phyloP scores from a whole-genome alignment of 2,113 vertebrate species.

The Paratilapia polleni region DNA sequence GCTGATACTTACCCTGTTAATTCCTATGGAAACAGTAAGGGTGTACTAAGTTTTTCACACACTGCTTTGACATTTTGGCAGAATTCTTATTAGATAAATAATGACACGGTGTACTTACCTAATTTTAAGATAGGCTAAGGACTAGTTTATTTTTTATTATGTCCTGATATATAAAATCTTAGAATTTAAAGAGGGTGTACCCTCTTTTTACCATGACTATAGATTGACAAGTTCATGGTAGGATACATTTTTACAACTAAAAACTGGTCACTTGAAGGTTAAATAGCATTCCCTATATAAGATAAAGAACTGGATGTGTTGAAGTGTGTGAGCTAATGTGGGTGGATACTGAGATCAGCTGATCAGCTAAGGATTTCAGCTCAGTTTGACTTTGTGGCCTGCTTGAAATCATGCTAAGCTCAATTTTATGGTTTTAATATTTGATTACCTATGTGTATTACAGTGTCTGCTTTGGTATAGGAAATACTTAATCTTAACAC shows the following conservation, averaged over 20 bases:
- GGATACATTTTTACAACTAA: neutral
- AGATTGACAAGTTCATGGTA: neutral
- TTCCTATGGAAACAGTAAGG: too few relatives aligned
- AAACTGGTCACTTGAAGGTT: neutral
- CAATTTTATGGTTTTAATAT: neutral
- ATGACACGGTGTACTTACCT: neutral
- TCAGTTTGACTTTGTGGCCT: neutral
- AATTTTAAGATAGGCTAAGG: neutral
- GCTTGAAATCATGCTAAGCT: neutral
- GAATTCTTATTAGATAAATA: neutral
- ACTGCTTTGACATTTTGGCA: neutral
- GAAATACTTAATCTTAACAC: constrained; percentile 5
- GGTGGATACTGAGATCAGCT: neutral
- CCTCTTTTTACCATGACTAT: neutral
- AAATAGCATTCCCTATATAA: neutral
- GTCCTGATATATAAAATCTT: neutral
- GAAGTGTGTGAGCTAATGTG: neutral
- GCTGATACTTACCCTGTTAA: neutral
- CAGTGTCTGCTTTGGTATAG: neutral
- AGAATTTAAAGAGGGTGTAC: neutral
- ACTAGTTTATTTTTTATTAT: neutral
- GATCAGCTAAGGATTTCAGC: neutral
- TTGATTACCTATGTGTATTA: neutral
- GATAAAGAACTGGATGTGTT: neutral
- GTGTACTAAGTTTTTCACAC: neutral